These are phyloP conservation scores for Malurus leucopterus DNA, from an alignment of 2,797 vertebrate genomes.

Conservation along the genomic window DNA sequence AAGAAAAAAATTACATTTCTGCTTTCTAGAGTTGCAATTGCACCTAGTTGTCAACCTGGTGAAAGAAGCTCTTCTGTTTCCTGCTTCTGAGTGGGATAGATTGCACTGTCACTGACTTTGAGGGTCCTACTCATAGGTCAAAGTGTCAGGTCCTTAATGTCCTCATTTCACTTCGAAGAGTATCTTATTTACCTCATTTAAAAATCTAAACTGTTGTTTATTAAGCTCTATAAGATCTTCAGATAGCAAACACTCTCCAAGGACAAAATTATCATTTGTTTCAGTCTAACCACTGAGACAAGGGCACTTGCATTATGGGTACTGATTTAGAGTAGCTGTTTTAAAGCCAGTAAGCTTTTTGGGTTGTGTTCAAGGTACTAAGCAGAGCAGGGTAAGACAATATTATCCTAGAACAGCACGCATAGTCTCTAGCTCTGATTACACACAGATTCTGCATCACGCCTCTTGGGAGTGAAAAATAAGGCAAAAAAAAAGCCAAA, in stretches of 20 bases:
- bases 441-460: slow-evolving; percentile 10
- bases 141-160: neutral
- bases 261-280: neutral
- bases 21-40: neutral
- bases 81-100: neutral
- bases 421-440: neutral
- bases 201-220: neutral
- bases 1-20: neutral
- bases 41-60: neutral
- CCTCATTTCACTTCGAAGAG: neutral
- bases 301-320: neutral
- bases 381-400: neutral
- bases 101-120: neutral
- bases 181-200: neutral
- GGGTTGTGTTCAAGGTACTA: neutral
- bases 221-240: neutral
- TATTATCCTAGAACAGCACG: neutral
- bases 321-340: neutral
- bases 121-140: neutral
- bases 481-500: neutral
- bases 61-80: neutral
- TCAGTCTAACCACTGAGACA: neutral
- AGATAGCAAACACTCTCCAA: neutral
- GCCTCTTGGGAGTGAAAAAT: slow-evolving; percentile 2
- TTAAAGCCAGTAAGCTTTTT: slow-evolving; percentile 6